A percentile compares a stretch with the other conserved stretches of the same genome.
These are phyloP conservation scores for Proisotoma minuta DNA, from an alignment of 2,888 invertebrate species.

Conservation along the genomic window DNA sequence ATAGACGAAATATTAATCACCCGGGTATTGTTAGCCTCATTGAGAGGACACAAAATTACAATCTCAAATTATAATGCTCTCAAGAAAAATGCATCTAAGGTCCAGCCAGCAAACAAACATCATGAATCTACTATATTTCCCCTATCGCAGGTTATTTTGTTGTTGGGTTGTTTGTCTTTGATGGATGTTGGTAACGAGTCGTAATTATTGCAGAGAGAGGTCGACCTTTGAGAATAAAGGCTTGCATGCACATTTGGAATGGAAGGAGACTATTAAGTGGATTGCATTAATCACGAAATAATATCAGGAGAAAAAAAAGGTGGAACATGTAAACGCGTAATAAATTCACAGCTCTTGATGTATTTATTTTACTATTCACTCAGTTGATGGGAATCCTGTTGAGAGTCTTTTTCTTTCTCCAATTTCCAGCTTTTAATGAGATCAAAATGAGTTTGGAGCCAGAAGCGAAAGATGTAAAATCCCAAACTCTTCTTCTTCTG, in stretches of 20 bases:
- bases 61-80: background rate
- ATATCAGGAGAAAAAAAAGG: background rate
- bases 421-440: conserved; percentile 12
- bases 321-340: conserved; percentile 1
- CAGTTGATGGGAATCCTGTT: conserved; percentile 6
- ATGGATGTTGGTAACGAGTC: background rate
- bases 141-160: background rate
- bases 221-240: background rate
- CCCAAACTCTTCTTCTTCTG: background rate
- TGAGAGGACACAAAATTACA: background rate
- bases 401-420: conserved; percentile 7
- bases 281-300: conserved; percentile 5
- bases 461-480: background rate
- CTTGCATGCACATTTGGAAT: background rate
- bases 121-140: background rate
- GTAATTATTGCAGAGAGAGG: background rate
- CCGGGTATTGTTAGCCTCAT: background rate
- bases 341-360: conserved; percentile 8
- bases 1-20: conserved; percentile 5
- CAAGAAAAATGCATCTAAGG: background rate
- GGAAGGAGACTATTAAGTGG: background rate
- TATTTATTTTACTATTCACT: background rate
- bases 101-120: background rate
- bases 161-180: conserved; percentile 1
- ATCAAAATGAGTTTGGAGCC: conserved; percentile 10